Evolutionary conservation across 2,888 invertebrate genomes (phyloP).

Genomic region (Cynaeus angustus): DNA sequence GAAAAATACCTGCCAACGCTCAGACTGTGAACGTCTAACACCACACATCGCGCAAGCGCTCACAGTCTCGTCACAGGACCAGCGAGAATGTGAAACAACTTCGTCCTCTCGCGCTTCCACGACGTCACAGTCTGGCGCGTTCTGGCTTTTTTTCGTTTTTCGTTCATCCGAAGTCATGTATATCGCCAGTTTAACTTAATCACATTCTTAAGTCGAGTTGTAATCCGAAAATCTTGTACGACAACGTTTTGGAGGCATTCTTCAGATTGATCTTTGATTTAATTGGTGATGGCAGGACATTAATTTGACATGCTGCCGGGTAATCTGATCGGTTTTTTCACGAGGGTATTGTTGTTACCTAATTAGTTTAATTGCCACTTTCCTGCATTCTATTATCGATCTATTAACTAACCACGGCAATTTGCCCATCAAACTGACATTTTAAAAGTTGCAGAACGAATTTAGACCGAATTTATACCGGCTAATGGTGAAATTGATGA

Average conservation of each 20-base stretch:
- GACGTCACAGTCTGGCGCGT: constrained; percentile 64
- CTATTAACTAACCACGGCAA: constrained; percentile 38
- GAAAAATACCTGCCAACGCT: constrained; percentile 70
- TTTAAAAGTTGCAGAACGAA: constrained; percentile 1
- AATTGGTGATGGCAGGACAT: constrained; percentile 44
- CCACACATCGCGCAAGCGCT: constrained; percentile 2
- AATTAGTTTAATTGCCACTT: constrained; percentile 45
- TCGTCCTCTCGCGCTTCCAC: constrained; percentile 56
- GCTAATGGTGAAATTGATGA: neutral
- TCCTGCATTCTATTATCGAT: constrained; percentile 26
- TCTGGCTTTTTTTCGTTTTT: constrained; percentile 48
- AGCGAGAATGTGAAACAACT: constrained; percentile 67
- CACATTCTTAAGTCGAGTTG: constrained; percentile 65
- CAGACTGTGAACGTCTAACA: constrained; percentile 63
- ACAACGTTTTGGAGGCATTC: constrained; percentile 60
- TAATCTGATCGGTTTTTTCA: constrained; percentile 37
- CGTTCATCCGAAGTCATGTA: constrained; percentile 57
- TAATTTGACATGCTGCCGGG: constrained; percentile 37
- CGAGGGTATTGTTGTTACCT: constrained; percentile 30
- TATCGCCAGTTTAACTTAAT: constrained; percentile 64
- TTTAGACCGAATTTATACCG: neutral
- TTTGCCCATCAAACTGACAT: constrained; percentile 28
- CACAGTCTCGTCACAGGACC: constrained; percentile 63
- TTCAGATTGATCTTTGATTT: constrained; percentile 52
- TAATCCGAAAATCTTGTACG: constrained; percentile 62